phyloP scores from a whole-genome alignment of 2,888 invertebrate species.

The Parnassius mnemosyne region DNA sequence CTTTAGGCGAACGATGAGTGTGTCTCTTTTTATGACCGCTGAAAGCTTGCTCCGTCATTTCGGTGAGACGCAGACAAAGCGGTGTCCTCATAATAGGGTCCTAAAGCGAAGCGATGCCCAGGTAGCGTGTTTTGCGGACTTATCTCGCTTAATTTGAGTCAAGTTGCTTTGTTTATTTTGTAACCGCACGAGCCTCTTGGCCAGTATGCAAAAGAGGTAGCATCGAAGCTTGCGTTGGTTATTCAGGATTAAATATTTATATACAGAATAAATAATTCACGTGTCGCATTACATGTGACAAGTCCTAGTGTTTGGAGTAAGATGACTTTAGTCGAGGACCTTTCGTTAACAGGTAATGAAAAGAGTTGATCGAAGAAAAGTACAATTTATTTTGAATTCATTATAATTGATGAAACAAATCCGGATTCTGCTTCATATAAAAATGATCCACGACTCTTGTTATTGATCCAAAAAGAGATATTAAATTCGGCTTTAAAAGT shows the following conservation, averaged over 20 bases:
- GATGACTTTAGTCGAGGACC: too few relatives aligned
- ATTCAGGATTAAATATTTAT: conserved; percentile 31
- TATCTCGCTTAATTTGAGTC: conserved; percentile 59
- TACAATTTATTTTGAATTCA: too few relatives aligned
- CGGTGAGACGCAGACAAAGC: conserved; percentile 44
- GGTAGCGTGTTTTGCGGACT: conserved; percentile 71
- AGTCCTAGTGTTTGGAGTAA: too few relatives aligned
- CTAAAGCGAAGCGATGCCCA: conserved; percentile 56
- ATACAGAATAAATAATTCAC: background rate
- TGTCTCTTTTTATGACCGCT: conserved; percentile 48
- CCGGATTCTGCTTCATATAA: too few relatives aligned
- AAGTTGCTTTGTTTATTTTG: conserved; percentile 54
- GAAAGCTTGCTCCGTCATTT: conserved; percentile 43
- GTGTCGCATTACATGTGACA: too few relatives aligned
- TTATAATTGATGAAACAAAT: too few relatives aligned
- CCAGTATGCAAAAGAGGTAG: conserved; percentile 37
- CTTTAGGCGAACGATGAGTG: conserved; percentile 40
- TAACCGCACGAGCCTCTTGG: conserved; percentile 52
- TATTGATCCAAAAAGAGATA: too few relatives aligned
- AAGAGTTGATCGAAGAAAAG: too few relatives aligned
- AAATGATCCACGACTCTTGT: too few relatives aligned
- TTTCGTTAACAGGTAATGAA: too few relatives aligned
- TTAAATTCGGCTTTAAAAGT: too few relatives aligned
- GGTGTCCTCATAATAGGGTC: conserved; percentile 46
- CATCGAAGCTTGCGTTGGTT: conserved; percentile 1